Evolutionary conservation across 2,113 vertebrate species (phyloP).

Genomic region (Propithecus coquereli): DNA sequence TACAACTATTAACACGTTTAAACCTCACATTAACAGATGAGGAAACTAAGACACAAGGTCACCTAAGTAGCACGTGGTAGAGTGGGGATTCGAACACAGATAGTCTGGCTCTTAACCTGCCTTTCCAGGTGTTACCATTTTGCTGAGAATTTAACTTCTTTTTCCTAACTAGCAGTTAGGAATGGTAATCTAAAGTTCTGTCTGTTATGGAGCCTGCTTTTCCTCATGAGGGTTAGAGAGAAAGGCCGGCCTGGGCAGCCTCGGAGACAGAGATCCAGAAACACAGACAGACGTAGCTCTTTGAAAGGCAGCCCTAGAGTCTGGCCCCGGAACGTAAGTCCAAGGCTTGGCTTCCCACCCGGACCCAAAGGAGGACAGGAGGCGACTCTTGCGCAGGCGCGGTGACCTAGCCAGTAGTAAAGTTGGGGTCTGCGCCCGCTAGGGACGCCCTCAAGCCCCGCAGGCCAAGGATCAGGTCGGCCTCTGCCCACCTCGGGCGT

Average conservation of each 20-base stretch:
- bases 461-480: rapidly evolving
- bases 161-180: not conserved
- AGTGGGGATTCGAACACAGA: not conserved
- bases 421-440: rapidly evolving
- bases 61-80: not conserved
- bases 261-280: not conserved
- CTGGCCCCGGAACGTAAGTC: not conserved
- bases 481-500: rapidly evolving
- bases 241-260: not conserved
- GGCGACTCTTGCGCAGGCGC: not conserved
- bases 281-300: not conserved
- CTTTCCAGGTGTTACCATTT: not conserved
- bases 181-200: not conserved
- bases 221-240: not conserved
- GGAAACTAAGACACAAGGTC: not conserved
- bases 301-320: too few species aligned
- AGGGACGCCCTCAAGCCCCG: rapidly evolving
- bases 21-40: not conserved
- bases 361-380: not conserved
- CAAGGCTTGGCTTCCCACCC: not conserved
- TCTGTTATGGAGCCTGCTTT: not conserved
- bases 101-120: not conserved
- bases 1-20: not conserved
- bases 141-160: not conserved
- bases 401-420: rapidly evolving